Conservation (phyloP, 2,888 invertebrate genomes). For the Cantharis lateralis region DNA sequence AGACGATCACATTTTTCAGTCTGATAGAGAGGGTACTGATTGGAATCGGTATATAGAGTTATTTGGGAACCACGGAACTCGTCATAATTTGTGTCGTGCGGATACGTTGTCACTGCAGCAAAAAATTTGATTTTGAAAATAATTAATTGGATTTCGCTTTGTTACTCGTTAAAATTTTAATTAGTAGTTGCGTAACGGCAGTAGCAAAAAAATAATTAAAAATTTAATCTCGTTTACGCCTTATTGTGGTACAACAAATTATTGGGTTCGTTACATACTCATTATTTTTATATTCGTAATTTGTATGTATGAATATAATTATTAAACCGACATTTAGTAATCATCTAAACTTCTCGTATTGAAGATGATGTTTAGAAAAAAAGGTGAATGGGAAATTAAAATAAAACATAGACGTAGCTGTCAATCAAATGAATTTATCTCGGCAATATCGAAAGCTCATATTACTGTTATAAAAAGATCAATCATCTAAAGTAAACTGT, state of each 20-base stretch:
- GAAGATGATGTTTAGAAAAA: neutral
- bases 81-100: slow-evolving; percentile 54
- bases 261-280: slow-evolving; percentile 15
- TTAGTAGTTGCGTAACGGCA: neutral
- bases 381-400: slow-evolving; percentile 21
- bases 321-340: slow-evolving; percentile 22
- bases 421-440: slow-evolving; percentile 36
- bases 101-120: slow-evolving; percentile 22
- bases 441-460: slow-evolving; percentile 30
- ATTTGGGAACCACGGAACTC: slow-evolving; percentile 58
- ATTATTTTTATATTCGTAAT: slow-evolving; percentile 13
- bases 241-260: slow-evolving; percentile 11
- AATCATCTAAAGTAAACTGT: slow-evolving; percentile 27
- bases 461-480: slow-evolving; percentile 28
- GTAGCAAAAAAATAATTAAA: neutral
- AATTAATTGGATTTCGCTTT: neutral
- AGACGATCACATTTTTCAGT: slow-evolving; percentile 36
- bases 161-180: neutral
- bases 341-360: neutral
- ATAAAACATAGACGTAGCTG: slow-evolving; percentile 21
- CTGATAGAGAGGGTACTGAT: slow-evolving; percentile 36
- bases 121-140: neutral
- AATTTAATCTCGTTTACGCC: neutral
- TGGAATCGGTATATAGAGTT: slow-evolving; percentile 55
- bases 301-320: slow-evolving; percentile 17